phyloP scores from a whole-genome alignment of 2,113 vertebrate genomes.

The Megatriorchis doriae region DNA sequence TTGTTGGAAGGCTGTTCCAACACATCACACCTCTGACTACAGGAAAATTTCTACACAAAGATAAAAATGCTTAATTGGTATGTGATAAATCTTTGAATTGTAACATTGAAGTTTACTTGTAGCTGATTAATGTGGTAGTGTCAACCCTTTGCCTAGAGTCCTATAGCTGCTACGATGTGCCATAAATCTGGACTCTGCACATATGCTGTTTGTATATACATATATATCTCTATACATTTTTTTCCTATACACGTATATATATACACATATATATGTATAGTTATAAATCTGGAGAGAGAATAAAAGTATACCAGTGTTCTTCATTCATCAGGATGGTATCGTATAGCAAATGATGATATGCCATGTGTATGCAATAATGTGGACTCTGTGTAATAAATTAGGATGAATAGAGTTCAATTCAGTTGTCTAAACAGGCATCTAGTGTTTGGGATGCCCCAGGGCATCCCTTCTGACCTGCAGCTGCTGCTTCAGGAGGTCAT shows the following conservation, averaged over 20 bases:
- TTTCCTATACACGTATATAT: background rate
- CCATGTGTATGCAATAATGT: background rate
- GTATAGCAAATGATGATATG: background rate
- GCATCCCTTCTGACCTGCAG: background rate
- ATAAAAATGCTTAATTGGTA: background rate
- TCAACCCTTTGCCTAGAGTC: background rate
- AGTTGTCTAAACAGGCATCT: background rate
- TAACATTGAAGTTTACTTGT: background rate
- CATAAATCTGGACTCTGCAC: background rate
- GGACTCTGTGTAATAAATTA: background rate
- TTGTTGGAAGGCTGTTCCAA: background rate
- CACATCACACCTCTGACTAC: background rate
- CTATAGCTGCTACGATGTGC: rapidly evolving
- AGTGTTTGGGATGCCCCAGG: background rate
- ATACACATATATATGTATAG: background rate
- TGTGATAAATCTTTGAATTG: background rate
- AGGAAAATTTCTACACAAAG: background rate
- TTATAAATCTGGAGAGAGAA: background rate
- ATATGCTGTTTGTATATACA: background rate
- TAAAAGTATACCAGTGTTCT: background rate
- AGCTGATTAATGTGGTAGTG: background rate
- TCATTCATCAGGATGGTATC: background rate
- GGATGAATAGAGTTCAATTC: background rate
- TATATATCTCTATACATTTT: too few relatives aligned
- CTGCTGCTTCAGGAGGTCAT: background rate